A percentile compares a stretch with the other conserved stretches of the same genome.
phyloP scores from a whole-genome alignment of 2,113 vertebrate genomes.

The Tursiops truncatus region DNA sequence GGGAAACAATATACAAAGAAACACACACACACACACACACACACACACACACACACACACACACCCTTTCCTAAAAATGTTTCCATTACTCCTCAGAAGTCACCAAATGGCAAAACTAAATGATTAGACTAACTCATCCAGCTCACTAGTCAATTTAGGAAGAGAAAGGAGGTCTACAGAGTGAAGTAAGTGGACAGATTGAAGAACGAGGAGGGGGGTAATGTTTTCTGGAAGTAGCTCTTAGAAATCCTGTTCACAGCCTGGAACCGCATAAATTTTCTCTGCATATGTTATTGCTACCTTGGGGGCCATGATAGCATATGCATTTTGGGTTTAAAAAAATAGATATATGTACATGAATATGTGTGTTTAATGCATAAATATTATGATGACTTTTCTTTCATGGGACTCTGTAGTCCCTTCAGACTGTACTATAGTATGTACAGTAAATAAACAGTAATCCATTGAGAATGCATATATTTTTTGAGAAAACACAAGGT shows the following conservation, averaged over 20 bases:
- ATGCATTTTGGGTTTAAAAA: constrained; percentile 58
- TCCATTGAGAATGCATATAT: constrained; percentile 52
- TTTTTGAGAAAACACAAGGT: constrained; percentile 58
- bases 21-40: neutral
- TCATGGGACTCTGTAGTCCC: constrained; percentile 69
- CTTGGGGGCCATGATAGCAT: constrained; percentile 61
- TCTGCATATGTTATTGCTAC: constrained; percentile 65
- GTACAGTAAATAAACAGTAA: constrained; percentile 68
- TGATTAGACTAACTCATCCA: constrained; percentile 47
- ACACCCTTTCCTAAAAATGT: neutral
- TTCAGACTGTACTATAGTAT: constrained; percentile 57
- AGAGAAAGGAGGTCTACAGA: constrained; percentile 32
- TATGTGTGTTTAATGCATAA: constrained; percentile 78
- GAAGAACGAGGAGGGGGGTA: constrained; percentile 61
- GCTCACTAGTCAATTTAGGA: constrained; percentile 54
- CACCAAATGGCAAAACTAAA: constrained; percentile 53
- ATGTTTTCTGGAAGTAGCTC: constrained; percentile 48
- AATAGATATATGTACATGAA: constrained; percentile 75
- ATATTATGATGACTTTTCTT: constrained; percentile 77
- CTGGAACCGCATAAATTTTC: constrained; percentile 68
- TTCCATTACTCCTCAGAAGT: constrained; percentile 18
- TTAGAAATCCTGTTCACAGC: constrained; percentile 71
- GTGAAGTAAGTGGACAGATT: constrained; percentile 40
- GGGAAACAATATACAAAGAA: constrained; percentile 14
- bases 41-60: neutral